phyloP scores from a whole-genome alignment of 2,797 vertebrate species.

The Phataginus tricuspis region DNA sequence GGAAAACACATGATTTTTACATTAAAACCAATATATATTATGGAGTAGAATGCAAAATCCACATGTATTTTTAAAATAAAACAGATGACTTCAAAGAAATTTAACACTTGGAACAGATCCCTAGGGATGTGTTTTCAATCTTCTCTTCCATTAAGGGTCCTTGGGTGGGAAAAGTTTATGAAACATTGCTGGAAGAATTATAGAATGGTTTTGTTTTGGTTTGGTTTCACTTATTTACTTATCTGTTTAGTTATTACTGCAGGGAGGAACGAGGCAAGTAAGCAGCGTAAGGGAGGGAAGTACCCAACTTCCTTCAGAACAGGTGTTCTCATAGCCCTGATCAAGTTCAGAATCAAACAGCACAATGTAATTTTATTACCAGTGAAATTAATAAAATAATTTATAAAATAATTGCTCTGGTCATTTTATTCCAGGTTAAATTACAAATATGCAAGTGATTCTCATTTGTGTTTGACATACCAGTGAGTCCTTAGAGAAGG shows the following conservation, averaged over 20 bases:
- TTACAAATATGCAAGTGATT: not conserved
- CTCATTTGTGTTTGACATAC: slow-evolving; percentile 46
- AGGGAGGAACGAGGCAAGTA: not conserved
- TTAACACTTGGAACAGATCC: slow-evolving; percentile 54
- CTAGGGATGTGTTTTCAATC: not conserved
- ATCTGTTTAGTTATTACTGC: slow-evolving; percentile 18
- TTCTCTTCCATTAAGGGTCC: slow-evolving; percentile 57
- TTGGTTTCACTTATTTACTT: slow-evolving; percentile 54
- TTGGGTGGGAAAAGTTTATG: slow-evolving; percentile 44
- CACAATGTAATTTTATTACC: slow-evolving; percentile 42
- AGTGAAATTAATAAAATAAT: slow-evolving; percentile 45
- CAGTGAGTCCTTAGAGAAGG: not conserved
- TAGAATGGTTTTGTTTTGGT: slow-evolving; percentile 27
- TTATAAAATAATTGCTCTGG: not conserved
- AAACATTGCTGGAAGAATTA: slow-evolving; percentile 39
- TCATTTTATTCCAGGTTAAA: slow-evolving; percentile 42
- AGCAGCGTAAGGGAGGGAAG: not conserved
- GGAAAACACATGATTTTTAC: slow-evolving; percentile 56
- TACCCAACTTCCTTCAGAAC: not conserved
- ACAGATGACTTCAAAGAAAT: slow-evolving; percentile 67
- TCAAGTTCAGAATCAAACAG: not conserved
- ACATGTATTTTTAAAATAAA: slow-evolving; percentile 71
- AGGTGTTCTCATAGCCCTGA: not conserved
- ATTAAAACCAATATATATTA: slow-evolving; percentile 62
- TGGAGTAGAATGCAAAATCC: slow-evolving; percentile 54